phyloP scores from a whole-genome alignment of 64 coral and sea anemone genomes.

The Exaiptasia diaphana region DNA sequence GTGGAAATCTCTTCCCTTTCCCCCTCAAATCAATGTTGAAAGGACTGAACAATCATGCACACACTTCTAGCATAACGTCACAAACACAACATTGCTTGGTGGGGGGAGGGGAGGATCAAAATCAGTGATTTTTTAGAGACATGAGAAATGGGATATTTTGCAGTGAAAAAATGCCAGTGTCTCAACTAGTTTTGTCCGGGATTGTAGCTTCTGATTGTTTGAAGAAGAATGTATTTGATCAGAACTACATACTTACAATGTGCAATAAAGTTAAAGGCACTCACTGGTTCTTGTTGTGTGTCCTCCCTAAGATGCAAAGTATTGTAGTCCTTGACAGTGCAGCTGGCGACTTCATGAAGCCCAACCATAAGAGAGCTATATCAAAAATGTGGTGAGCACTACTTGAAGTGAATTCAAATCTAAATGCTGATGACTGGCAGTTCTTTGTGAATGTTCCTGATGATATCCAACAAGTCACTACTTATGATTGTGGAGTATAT shows the following conservation, averaged over 20 bases:
- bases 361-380: background rate
- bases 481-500: slow-evolving; percentile 1
- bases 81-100: no score
- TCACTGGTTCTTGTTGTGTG: background rate
- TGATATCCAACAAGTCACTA: background rate
- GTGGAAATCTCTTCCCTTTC: no score
- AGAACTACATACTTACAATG: background rate
- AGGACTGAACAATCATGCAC: no score
- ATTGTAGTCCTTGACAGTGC: background rate
- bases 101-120: no score
- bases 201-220: no score
- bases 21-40: background rate
- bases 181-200: no score
- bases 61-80: no score
- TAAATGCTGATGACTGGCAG: background rate
- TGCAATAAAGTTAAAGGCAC: background rate
- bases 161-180: no score
- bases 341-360: background rate
- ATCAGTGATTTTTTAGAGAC: no score
- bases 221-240: no score
- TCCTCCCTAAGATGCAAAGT: background rate
- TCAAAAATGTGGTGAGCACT: background rate
- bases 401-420: background rate
- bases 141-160: no score
- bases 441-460: background rate